A percentile compares a stretch with the other conserved stretches of the same genome.
Evolutionary conservation across 2,888 invertebrate species (phyloP).

Genomic region (Drosophila setosimentum): DNA sequence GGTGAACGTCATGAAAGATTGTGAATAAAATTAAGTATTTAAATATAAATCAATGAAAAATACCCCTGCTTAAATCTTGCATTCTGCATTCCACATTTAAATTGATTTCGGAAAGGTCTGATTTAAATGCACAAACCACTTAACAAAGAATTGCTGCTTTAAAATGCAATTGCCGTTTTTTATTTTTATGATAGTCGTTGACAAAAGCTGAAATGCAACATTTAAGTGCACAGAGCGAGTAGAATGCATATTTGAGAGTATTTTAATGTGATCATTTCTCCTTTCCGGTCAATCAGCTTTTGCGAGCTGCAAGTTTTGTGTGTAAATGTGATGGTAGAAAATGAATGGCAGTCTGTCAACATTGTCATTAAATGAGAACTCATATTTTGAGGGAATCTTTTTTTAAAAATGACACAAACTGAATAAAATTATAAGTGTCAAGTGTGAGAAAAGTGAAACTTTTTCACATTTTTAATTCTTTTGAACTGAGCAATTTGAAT

Average conservation of each 20-base stretch:
- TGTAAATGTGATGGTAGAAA: neutral
- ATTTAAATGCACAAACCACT: constrained; percentile 63
- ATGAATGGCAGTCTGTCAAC: neutral
- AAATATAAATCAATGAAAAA: neutral
- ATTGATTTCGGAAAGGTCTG: neutral
- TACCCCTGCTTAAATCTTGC: neutral
- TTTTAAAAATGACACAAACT: neutral
- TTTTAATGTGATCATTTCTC: constrained; percentile 14
- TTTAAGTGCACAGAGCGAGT: constrained; percentile 21
- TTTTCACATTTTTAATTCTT: neutral
- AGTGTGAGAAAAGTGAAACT: neutral
- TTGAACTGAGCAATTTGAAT: neutral
- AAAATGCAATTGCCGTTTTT: constrained; percentile 49
- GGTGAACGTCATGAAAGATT: neutral
- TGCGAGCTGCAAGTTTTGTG: neutral
- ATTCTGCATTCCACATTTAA: neutral
- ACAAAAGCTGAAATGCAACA: constrained; percentile 40
- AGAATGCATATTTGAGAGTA: constrained; percentile 22
- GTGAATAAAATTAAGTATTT: neutral
- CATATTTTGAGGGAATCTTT: neutral
- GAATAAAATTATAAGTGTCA: neutral
- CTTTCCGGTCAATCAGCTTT: neutral
- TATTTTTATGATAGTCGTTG: constrained; percentile 47
- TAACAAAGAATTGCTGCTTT: constrained; percentile 52
- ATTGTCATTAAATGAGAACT: neutral